Conservation (phyloP, 2,113 vertebrate genomes). For the Lanius ludovicianus region DNA sequence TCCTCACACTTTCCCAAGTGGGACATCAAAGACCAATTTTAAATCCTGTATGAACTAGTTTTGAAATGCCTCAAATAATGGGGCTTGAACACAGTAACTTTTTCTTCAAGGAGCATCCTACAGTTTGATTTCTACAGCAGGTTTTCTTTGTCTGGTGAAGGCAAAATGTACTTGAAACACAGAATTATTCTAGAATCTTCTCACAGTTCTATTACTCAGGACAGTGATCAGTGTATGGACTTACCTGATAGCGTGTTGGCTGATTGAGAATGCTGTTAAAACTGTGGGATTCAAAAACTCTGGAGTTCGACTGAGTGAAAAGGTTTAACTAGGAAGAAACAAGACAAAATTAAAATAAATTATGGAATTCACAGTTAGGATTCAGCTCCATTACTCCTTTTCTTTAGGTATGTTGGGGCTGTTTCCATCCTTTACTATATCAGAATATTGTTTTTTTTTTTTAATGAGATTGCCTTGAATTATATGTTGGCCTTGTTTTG, state of each 20-base stretch:
- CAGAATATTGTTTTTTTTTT: not conserved
- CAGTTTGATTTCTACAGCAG: not conserved
- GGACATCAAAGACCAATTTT: not conserved
- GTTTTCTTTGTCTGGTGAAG: not conserved
- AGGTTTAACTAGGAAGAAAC: conserved; percentile 84
- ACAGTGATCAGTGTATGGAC: not conserved
- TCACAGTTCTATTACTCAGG: not conserved
- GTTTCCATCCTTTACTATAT: not conserved
- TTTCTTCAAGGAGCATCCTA: not conserved
- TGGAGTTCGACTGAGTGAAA: conserved; percentile 85
- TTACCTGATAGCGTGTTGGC: conserved; percentile 88
- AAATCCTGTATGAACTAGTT: not conserved
- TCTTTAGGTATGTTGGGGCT: not conserved
- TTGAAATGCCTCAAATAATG: not conserved
- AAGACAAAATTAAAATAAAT: conserved; percentile 63
- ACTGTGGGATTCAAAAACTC: conserved; percentile 86
- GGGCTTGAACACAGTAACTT: not conserved
- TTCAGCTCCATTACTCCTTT: not conserved
- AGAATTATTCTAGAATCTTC: not conserved
- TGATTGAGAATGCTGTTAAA: conserved; percentile 89
- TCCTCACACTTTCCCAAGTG: not conserved
- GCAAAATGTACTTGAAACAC: not conserved
- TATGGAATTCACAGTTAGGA: conserved; percentile 11
- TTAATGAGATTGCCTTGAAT: not conserved
- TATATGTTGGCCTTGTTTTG: not conserved